phyloP scores from a whole-genome alignment of 1,140 invertebrate genomes.

The Lepidurus apus region DNA sequence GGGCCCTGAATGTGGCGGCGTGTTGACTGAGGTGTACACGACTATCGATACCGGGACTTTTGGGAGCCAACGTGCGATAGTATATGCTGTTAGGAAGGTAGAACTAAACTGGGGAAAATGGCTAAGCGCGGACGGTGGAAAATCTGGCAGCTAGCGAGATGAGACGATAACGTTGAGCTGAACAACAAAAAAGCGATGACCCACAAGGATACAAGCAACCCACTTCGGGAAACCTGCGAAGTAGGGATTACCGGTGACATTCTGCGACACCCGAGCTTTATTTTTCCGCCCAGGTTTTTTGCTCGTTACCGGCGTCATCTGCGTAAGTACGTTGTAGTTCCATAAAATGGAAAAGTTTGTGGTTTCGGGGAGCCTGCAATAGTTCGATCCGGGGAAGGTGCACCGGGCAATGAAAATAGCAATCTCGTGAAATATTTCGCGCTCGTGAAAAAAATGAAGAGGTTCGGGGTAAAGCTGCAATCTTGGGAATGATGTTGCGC shows the following conservation, averaged over 20 bases:
- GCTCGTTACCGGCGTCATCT: too few species aligned
- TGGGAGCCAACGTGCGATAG: neutral
- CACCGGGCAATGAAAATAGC: too few species aligned
- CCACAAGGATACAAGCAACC: neutral
- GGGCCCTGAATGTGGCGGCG: neutral
- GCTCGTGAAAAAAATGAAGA: too few species aligned
- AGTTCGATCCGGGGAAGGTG: too few species aligned
- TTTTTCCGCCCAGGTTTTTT: too few species aligned
- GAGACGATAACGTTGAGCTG: slow-evolving; percentile 10
- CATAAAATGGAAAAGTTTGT: too few species aligned
- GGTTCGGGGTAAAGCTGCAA: too few species aligned
- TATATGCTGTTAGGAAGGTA: neutral
- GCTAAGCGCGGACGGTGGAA: neutral
- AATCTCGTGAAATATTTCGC: too few species aligned
- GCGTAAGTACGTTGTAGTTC: too few species aligned
- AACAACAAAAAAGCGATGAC: neutral
- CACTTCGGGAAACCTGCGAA: neutral
- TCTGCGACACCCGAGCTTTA: too few species aligned
- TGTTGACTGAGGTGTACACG: neutral
- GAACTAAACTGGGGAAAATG: neutral
- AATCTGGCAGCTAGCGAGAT: neutral
- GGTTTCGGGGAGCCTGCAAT: too few species aligned
- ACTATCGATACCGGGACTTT: neutral
- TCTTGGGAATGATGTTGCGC: too few species aligned
- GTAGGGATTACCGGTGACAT: neutral